Evolutionary conservation across 2,113 vertebrate species (phyloP).

Genomic region (Siphamia tubifer): DNA sequence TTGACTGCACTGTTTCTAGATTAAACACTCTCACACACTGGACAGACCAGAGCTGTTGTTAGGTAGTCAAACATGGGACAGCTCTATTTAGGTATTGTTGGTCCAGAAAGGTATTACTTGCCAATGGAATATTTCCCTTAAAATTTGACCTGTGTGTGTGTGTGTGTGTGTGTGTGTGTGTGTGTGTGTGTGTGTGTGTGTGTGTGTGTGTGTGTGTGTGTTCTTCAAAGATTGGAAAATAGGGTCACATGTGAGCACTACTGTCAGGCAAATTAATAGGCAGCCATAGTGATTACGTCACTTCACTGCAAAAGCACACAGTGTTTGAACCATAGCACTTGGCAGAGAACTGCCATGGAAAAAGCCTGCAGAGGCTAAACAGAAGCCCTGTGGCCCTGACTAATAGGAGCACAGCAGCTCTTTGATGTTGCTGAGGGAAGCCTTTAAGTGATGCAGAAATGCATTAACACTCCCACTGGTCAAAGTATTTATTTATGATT

Average conservation of each 20-base stretch:
- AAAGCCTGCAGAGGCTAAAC: slow-evolving; percentile 50
- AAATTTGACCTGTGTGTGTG: not conserved
- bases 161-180: too few species aligned
- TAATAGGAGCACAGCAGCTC: slow-evolving; percentile 51
- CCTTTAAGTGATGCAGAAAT: slow-evolving; percentile 34
- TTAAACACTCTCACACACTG: slow-evolving; percentile 43
- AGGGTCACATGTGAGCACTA: not conserved
- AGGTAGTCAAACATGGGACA: slow-evolving; percentile 29
- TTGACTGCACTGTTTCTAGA: slow-evolving; percentile 58
- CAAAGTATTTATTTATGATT: slow-evolving; percentile 18
- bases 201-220: not conserved
- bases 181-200: too few species aligned
- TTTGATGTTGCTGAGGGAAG: slow-evolving; percentile 39
- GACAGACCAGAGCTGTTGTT: slow-evolving; percentile 22
- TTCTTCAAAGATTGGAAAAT: not conserved
- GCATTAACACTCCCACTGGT: slow-evolving; percentile 10
- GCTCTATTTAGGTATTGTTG: not conserved
- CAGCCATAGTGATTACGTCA: slow-evolving; percentile 23
- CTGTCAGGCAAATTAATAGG: slow-evolving; percentile 24
- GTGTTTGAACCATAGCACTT: slow-evolving; percentile 40
- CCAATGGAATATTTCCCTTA: not conserved
- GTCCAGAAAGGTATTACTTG: not conserved
- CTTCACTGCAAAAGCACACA: slow-evolving; percentile 32
- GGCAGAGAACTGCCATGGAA: slow-evolving; percentile 33
- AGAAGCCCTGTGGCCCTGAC: slow-evolving; percentile 39